Evolutionary conservation across 2,888 invertebrate genomes (phyloP).

Genomic region (Tillus elongatus): DNA sequence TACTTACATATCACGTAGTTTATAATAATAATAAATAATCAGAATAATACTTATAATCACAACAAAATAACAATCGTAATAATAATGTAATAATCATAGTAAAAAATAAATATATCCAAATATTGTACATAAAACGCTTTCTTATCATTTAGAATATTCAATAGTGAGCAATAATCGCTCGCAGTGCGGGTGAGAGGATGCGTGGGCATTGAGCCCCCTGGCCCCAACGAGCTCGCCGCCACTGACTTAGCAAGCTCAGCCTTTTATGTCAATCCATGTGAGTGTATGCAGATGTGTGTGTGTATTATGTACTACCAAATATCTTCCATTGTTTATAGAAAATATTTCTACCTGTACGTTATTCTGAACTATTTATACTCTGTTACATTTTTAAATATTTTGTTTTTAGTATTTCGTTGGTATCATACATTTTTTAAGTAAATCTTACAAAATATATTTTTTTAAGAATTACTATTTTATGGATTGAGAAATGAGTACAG

Average conservation of each 20-base stretch:
- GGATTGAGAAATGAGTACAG: too few species aligned
- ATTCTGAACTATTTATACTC: too few species aligned
- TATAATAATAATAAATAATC: too few species aligned
- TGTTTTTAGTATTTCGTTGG: too few species aligned
- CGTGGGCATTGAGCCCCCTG: constrained; percentile 28
- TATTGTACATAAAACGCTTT: constrained; percentile 42
- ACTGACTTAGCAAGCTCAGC: constrained; percentile 37
- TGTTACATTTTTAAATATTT: too few species aligned
- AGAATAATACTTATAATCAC: neutral
- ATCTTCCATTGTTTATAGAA: too few species aligned
- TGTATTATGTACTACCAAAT: too few species aligned
- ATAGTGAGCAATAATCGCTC: constrained; percentile 44
- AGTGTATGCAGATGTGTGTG: too few species aligned
- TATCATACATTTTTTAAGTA: too few species aligned
- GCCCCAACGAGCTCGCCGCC: constrained; percentile 38
- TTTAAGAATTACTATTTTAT: too few species aligned
- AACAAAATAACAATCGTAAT: constrained; percentile 3
- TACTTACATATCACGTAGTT: constrained; percentile 42
- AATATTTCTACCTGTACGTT: too few species aligned
- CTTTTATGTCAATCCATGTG: constrained; percentile 13
- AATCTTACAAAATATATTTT: too few species aligned
- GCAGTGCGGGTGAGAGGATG: constrained; percentile 34
- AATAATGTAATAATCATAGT: constrained; percentile 12
- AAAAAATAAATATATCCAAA: constrained; percentile 36
- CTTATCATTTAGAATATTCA: constrained; percentile 44